Conservation (phyloP, 2,797 vertebrate genomes). For the Simalia tracyae region DNA sequence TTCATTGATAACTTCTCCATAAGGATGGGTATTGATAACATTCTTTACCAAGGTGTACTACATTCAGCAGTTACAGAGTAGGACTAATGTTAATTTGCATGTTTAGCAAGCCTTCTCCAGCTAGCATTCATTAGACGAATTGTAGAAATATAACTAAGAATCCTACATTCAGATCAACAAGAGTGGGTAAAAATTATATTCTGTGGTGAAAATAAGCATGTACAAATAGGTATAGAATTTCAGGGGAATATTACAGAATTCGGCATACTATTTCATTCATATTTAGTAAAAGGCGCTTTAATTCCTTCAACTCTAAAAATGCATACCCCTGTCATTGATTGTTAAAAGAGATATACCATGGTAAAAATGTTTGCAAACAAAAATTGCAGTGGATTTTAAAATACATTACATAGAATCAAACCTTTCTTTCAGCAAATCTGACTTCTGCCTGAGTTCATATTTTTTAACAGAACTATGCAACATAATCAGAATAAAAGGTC, state of each 20-base stretch:
- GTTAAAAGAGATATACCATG: background rate
- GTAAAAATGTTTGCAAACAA: background rate
- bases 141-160: background rate
- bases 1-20: background rate
- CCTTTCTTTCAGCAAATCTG: background rate
- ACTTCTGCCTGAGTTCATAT: background rate
- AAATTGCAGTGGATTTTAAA: background rate
- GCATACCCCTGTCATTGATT: background rate
- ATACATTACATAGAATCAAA: background rate
- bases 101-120: background rate
- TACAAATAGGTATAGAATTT: background rate
- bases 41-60: background rate
- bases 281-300: background rate
- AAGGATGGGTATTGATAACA: background rate
- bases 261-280: background rate
- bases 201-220: background rate
- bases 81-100: background rate
- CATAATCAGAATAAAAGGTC: background rate
- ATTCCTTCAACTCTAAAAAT: background rate
- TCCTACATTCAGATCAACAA: background rate
- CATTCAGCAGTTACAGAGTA: background rate
- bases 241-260: background rate
- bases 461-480: background rate
- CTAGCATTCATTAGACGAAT: background rate
- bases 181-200: background rate